phyloP scores from a whole-genome alignment of 1,140 invertebrate genomes.

The Achatina immaculata region DNA sequence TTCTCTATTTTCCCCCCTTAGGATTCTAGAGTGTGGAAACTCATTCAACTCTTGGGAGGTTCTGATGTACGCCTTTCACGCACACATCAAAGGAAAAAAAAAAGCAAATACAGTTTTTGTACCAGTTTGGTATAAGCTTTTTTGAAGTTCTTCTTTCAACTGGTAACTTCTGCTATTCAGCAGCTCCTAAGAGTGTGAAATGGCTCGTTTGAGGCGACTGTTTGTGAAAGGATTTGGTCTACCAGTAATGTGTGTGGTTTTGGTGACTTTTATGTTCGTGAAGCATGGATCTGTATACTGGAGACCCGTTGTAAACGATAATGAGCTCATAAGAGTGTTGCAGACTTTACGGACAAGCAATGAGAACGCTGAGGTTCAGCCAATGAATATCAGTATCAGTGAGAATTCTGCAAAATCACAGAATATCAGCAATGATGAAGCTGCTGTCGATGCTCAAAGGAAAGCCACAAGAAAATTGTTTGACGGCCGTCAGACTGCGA shows the following conservation, averaged over 20 bases:
- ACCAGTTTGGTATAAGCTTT: too few species aligned
- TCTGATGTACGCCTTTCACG: too few species aligned
- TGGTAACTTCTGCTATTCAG: too few species aligned
- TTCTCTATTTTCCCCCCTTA: too few species aligned
- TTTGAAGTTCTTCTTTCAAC: too few species aligned
- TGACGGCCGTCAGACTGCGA: neutral
- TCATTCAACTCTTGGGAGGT: too few species aligned
- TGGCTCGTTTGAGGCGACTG: neutral
- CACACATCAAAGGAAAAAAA: too few species aligned
- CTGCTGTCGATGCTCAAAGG: neutral
- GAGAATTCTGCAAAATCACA: neutral
- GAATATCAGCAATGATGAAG: neutral
- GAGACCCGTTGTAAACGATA: neutral
- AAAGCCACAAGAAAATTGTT: slow-evolving; percentile 13
- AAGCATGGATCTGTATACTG: neutral
- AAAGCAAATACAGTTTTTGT: too few species aligned
- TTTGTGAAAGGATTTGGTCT: neutral
- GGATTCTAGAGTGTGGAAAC: too few species aligned
- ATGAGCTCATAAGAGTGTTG: neutral
- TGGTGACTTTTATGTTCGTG: neutral
- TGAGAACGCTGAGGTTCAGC: neutral
- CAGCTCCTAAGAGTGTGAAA: too few species aligned
- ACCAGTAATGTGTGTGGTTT: neutral
- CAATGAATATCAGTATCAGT: neutral
- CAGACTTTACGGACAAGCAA: neutral